phyloP scores from a whole-genome alignment of 2,797 vertebrate species.

The Etheostoma nigrum region DNA sequence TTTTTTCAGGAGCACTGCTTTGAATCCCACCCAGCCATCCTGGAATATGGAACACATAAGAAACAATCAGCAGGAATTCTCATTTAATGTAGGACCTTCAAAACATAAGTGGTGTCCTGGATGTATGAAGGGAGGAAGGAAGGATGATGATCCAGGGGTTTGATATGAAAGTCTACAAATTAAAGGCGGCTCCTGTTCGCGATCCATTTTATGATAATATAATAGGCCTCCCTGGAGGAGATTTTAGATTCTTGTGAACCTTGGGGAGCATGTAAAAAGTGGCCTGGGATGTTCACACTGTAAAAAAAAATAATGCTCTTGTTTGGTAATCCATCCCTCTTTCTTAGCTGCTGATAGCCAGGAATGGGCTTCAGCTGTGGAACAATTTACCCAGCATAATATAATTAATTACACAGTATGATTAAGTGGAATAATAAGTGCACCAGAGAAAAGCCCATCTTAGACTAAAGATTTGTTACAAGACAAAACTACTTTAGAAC shows the following conservation, averaged over 20 bases:
- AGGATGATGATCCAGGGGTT: neutral
- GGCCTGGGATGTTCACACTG: neutral
- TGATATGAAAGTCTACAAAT: neutral
- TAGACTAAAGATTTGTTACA: too few species aligned
- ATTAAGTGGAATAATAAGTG: too few species aligned
- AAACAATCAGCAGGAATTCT: neutral
- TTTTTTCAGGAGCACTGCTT: conserved; percentile 88
- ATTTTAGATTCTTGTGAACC: neutral
- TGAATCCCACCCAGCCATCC: conserved; percentile 94
- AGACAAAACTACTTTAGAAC: too few species aligned
- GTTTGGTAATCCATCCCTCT: neutral
- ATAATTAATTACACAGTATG: too few species aligned
- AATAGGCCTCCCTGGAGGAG: neutral
- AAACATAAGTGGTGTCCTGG: neutral
- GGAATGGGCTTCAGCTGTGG: too few species aligned
- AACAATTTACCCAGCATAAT: too few species aligned
- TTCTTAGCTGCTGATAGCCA: neutral
- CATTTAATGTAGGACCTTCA: neutral
- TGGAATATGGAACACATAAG: conserved; percentile 63
- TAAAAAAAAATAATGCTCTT: neutral
- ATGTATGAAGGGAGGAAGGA: too few species aligned
- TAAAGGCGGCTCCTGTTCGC: neutral
- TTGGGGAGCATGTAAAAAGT: neutral
- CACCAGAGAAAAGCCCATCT: too few species aligned
- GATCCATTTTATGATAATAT: conserved; percentile 3